Evolutionary conservation across 2,797 vertebrate genomes (phyloP), one percentile per base, ranked within the genome.

Genomic region (Pseudochromis fuscus): DNA sequence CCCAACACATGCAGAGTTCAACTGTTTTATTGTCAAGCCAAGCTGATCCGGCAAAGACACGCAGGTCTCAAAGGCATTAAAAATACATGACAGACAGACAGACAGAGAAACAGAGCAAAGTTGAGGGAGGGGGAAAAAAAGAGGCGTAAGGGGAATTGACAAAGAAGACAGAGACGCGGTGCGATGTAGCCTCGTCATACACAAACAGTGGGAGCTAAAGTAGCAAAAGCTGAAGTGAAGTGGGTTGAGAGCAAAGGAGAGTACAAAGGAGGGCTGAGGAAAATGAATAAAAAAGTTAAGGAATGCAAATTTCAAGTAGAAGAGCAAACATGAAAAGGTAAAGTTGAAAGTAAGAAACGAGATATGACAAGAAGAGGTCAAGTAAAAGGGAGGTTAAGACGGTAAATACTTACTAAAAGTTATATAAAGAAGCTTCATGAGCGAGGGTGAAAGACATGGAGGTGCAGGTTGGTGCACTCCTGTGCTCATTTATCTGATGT

Each of bases 61-160:
- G 59, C 49, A 49, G 55, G 78, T 86, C 80, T 86, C 77, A 68
- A 49, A 85, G 73, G 84, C 75, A 64, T 84, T 74, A 76, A 77
- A 84, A 83, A 87, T 79, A 84, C 67, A 83, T 81, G 83, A 80
- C 65, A 78, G 35, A 33, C 48, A 59, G 59, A 57, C 76, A 71
- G 77, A 77, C 42, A 69, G 35, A 72, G 69, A 80, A 79, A 79
- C 30, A 28, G 69, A 81, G 71, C 45, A 71, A 81, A 81, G 79
- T 64, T 81, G 58, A 75, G 45, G 69, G 69, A 70, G 81, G 57
- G 56, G 67, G 46, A 49, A 18, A 42, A 8, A 37, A 37, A 44
- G 49, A 59, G 35, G 59, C 28, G 72, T 23, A 49, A 65, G 28
- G 76, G 80, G 86, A 87, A 83, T 45, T 63, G 68, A 70, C 49